Evolutionary conservation across 2,888 invertebrate species (phyloP).

Genomic region (Tachina fera): DNA sequence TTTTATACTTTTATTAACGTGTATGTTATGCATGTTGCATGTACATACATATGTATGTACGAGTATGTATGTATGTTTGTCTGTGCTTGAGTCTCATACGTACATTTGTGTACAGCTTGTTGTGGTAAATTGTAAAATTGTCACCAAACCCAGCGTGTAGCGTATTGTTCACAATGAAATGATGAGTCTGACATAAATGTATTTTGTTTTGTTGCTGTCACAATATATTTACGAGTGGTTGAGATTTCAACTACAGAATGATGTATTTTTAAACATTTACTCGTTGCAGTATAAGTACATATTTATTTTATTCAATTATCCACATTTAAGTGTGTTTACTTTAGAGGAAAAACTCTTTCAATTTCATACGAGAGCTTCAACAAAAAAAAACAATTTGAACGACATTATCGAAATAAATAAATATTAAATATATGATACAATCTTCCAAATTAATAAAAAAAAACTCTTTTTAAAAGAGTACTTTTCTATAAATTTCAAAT

Average conservation of each 20-base stretch:
- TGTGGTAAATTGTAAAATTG: conserved; percentile 70
- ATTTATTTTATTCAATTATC: conserved; percentile 20
- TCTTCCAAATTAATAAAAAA: background rate
- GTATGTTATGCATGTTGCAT: background rate
- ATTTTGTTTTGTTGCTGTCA: conserved; percentile 45
- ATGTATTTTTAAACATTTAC: conserved; percentile 13
- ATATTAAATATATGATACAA: background rate
- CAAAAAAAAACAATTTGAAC: background rate
- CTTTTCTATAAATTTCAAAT: too few relatives aligned
- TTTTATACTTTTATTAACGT: background rate
- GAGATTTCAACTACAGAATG: conserved; percentile 41
- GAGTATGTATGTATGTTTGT: background rate
- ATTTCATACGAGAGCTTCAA: background rate
- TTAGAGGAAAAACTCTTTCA: conserved; percentile 4
- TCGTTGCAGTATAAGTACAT: background rate
- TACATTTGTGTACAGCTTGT: conserved; percentile 39
- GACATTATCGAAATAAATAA: background rate
- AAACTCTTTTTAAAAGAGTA: too few relatives aligned
- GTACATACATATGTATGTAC: too few relatives aligned
- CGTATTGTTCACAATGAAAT: conserved; percentile 18
- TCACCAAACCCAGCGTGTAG: conserved; percentile 67
- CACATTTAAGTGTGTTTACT: conserved; percentile 6
- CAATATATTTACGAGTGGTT: conserved; percentile 48
- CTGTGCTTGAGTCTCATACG: conserved; percentile 5
- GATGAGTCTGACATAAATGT: conserved; percentile 47